phyloP scores from a whole-genome alignment of 2,888 invertebrate genomes.

The Germaria angustata region DNA sequence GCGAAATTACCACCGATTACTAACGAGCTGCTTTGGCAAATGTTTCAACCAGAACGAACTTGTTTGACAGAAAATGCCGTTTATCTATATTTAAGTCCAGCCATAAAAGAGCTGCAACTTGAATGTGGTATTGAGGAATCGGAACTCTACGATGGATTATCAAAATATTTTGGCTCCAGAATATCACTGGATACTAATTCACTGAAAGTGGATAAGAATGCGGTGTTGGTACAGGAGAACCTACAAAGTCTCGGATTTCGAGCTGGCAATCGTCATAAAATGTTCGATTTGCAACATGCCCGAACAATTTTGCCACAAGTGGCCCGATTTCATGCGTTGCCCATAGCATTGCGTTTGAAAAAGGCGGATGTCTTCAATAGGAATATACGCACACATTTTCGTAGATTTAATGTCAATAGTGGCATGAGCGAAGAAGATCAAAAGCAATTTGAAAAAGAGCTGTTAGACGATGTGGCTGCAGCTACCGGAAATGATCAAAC shows the following conservation, averaged over 20 bases:
- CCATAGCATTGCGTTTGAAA: constrained; percentile 81
- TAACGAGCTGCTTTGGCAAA: constrained; percentile 81
- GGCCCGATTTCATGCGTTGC: constrained; percentile 82
- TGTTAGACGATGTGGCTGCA: constrained; percentile 66
- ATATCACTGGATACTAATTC: constrained; percentile 76
- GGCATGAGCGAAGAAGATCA: constrained; percentile 52
- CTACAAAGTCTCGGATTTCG: constrained; percentile 81
- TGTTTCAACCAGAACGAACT: constrained; percentile 82
- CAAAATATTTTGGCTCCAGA: constrained; percentile 82
- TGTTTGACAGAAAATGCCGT: constrained; percentile 82
- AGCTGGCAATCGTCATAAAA: constrained; percentile 81
- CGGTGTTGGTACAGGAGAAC: constrained; percentile 83
- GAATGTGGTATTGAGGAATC: constrained; percentile 80
- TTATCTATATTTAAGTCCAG: constrained; percentile 81
- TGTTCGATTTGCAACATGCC: constrained; percentile 81
- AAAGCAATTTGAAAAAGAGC: constrained; percentile 53
- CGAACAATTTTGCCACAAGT: constrained; percentile 80
- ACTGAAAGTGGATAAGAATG: constrained; percentile 81
- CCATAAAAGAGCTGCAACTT: constrained; percentile 80
- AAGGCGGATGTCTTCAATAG: constrained; percentile 80
- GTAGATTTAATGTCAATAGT: constrained; percentile 71
- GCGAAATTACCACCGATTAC: constrained; percentile 82
- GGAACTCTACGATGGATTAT: constrained; percentile 80
- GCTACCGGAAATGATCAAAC: constrained; percentile 66
- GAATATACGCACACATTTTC: constrained; percentile 78